Conservation (phyloP, 2,888 invertebrate species). For the Hoplodrina ambigua region DNA sequence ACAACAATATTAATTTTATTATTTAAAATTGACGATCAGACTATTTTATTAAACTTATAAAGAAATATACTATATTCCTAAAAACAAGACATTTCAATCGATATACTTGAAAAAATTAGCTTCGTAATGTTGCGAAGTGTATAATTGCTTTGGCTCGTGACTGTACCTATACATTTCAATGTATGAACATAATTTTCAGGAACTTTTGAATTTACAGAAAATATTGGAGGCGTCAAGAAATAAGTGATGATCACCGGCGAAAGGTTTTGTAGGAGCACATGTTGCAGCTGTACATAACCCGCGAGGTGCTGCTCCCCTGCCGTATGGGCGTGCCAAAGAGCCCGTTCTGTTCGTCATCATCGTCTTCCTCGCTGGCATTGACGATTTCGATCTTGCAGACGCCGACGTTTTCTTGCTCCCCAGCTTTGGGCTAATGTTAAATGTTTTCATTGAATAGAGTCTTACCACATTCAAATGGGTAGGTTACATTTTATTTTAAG, state of each 20-base stretch:
- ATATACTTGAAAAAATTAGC: no score
- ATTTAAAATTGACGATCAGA: not conserved
- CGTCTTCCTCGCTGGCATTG: constrained; percentile 72
- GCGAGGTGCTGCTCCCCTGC: constrained; percentile 86
- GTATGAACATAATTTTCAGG: no score
- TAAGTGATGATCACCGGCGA: constrained; percentile 91
- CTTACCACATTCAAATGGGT: no score
- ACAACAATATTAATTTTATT: no score
- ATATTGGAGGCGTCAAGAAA: no score
- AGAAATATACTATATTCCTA: no score
- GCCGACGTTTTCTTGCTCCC: constrained; percentile 83
- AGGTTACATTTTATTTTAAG: no score
- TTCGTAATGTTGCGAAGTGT: no score
- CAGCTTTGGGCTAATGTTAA: constrained; percentile 43
- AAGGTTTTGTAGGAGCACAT: constrained; percentile 98
- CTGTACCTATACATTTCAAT: no score
- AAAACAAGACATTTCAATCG: no score
- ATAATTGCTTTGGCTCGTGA: no score
- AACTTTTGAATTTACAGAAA: no score
- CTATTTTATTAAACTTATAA: not conserved
- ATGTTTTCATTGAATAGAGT: not conserved
- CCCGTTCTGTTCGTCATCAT: constrained; percentile 83
- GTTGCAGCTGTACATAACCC: constrained; percentile 94
- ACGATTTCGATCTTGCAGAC: constrained; percentile 95
- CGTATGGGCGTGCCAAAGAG: constrained; percentile 72